phyloP scores from a whole-genome alignment of 64 coral and sea anemone species.

The Porites australiensis region DNA sequence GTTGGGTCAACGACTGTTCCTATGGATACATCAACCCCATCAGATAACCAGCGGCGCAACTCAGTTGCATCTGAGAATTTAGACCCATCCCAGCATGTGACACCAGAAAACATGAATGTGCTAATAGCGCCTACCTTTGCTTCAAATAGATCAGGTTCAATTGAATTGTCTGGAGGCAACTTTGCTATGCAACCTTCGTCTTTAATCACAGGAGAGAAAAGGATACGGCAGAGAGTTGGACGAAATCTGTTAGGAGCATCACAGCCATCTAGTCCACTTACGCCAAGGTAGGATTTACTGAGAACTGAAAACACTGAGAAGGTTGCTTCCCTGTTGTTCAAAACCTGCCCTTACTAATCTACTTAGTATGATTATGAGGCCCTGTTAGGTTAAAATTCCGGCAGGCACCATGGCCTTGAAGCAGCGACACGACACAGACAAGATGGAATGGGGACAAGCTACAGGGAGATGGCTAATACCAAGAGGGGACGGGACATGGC shows the following conservation, averaged over 20 bases:
- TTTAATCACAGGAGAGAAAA: slow-evolving; percentile 72
- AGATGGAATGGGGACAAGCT: too few species aligned
- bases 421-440: too few species aligned
- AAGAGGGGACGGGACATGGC: too few species aligned
- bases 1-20: slow-evolving; percentile 71
- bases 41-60: slow-evolving; percentile 62
- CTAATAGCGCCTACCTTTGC: slow-evolving; percentile 28
- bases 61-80: slow-evolving; percentile 94
- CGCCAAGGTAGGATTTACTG: slow-evolving; percentile 69
- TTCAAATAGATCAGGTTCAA: slow-evolving; percentile 22
- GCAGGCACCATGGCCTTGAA: too few species aligned
- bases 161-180: slow-evolving; percentile 32
- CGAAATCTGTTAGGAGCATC: slow-evolving; percentile 89
- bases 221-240: slow-evolving; percentile 81
- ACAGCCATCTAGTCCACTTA: slow-evolving; percentile 82
- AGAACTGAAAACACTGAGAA: background rate
- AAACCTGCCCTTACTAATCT: too few species aligned
- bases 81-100: slow-evolving; percentile 76
- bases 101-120: background rate
- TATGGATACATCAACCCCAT: slow-evolving; percentile 65
- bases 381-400: too few species aligned
- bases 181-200: slow-evolving; percentile 61
- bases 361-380: too few species aligned
- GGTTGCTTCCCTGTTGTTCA: background rate
- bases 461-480: too few species aligned